Evolutionary conservation across 1,140 invertebrate species (phyloP).

Genomic region (Drosophila aff.): DNA sequence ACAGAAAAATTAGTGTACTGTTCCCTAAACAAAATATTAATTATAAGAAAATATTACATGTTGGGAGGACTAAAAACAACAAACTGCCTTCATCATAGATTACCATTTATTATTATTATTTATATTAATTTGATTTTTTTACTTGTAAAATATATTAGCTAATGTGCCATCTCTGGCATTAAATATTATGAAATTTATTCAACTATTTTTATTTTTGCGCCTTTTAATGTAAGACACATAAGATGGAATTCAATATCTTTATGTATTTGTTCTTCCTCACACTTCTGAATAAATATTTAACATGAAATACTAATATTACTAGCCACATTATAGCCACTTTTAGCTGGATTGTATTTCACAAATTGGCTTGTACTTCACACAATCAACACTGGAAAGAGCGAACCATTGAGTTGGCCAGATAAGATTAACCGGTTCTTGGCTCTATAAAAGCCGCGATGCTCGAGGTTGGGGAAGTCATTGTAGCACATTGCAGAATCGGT

Average conservation of each 20-base stretch:
- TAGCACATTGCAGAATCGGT: conserved; percentile 1
- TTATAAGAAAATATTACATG: too few species aligned
- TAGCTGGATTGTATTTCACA: not conserved
- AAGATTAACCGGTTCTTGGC: conserved; percentile 1
- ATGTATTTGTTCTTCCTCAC: not conserved
- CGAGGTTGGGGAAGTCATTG: conserved; percentile 10
- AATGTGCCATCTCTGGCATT: not conserved
- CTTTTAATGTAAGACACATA: not conserved
- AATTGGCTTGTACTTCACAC: not conserved
- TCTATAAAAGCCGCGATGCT: conserved; percentile 32
- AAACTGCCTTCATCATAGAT: too few species aligned
- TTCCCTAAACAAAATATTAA: not conserved
- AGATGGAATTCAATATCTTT: not conserved
- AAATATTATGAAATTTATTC: not conserved
- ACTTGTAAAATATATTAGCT: not conserved
- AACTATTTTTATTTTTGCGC: too few species aligned
- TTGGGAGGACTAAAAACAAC: too few species aligned
- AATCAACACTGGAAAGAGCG: conserved; percentile 9
- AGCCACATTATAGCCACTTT: not conserved
- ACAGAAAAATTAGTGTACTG: too few species aligned
- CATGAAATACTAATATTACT: too few species aligned
- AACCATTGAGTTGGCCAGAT: conserved; percentile 4
- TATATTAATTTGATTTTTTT: too few species aligned
- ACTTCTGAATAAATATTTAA: not conserved
- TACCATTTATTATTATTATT: too few species aligned